Percentiles rank a stretch among this genome's conserved stretches.
Conservation (phyloP, 1,140 invertebrate species). For the Conopomorpha cramerella region DNA sequence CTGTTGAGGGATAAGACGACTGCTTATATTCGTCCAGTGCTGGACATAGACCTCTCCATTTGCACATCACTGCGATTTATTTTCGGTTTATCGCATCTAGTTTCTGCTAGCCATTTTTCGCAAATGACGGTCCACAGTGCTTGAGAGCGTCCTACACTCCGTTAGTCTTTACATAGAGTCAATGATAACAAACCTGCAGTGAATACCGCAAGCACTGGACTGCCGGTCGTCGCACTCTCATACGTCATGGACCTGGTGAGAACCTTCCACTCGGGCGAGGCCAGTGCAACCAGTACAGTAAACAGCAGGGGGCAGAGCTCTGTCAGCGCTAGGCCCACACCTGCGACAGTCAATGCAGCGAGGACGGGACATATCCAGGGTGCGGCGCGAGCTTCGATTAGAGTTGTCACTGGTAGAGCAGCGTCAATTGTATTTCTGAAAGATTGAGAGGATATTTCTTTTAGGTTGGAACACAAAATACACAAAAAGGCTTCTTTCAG, state of each 20-base stretch:
- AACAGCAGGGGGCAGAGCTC: constrained; percentile 67
- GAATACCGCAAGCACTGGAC: constrained; percentile 69
- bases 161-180: too few species aligned
- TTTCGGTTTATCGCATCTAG: too few species aligned
- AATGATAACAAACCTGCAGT: constrained; percentile 64
- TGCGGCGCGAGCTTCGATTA: constrained; percentile 65
- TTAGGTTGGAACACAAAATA: too few species aligned
- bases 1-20: too few species aligned
- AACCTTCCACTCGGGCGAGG: constrained; percentile 68
- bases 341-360: constrained; percentile 64
- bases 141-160: too few species aligned
- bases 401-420: constrained; percentile 64
- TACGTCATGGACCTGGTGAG: constrained; percentile 67
- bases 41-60: too few species aligned
- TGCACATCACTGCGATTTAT: too few species aligned
- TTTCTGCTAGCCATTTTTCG: too few species aligned
- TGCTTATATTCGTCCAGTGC: too few species aligned
- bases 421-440: constrained; percentile 49
- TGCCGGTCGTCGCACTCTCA: constrained; percentile 66
- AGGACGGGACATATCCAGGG: constrained; percentile 66
- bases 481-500: too few species aligned
- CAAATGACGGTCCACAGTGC: too few species aligned
- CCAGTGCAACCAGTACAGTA: constrained; percentile 61
- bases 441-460: constrained; percentile 3
- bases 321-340: constrained; percentile 63